A percentile compares a stretch with the other conserved stretches of the same genome.
Evolutionary conservation across 2,113 vertebrate genomes (phyloP).

Genomic region (Furnarius figulus): DNA sequence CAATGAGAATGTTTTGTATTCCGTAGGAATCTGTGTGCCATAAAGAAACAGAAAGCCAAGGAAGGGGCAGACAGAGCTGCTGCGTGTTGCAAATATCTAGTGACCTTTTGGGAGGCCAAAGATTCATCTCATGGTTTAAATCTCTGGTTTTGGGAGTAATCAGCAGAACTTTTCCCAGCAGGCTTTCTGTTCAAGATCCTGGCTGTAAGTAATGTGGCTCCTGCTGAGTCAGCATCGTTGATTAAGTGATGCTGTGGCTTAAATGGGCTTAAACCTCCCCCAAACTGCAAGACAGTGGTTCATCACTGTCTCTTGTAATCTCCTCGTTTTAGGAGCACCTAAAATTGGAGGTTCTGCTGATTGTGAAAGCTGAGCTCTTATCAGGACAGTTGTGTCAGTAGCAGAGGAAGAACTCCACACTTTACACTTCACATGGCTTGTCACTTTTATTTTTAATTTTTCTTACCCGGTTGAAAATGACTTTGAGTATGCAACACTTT

Average conservation of each 20-base stretch:
- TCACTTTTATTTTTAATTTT: not conserved
- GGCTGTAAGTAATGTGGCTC: not conserved
- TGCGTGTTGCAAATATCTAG: slow-evolving; percentile 52
- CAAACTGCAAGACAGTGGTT: not conserved
- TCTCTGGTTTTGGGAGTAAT: not conserved
- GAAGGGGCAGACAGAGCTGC: slow-evolving; percentile 30
- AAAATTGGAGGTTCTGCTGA: not conserved
- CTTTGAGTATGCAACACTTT: not conserved
- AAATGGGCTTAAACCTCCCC: not conserved
- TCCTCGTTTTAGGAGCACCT: not conserved
- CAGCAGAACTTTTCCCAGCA: not conserved
- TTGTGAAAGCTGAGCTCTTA: not conserved
- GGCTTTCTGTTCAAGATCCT: not conserved
- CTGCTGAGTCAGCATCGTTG: not conserved
- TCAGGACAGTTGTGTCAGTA: not conserved
- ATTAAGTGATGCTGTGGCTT: not conserved
- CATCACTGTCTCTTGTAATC: not conserved
- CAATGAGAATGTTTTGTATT: slow-evolving; percentile 16
- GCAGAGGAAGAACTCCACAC: not conserved
- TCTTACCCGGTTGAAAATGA: not conserved
- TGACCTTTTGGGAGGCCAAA: slow-evolving; percentile 51
- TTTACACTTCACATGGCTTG: fast-evolving
- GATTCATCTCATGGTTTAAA: slow-evolving; percentile 8
- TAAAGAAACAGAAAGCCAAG: slow-evolving; percentile 56
- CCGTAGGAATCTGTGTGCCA: not conserved